Percentiles rank a stretch among this genome's conserved stretches.
Evolutionary conservation across 2,797 vertebrate species (phyloP).

Genomic region (Myotis vivesi): DNA sequence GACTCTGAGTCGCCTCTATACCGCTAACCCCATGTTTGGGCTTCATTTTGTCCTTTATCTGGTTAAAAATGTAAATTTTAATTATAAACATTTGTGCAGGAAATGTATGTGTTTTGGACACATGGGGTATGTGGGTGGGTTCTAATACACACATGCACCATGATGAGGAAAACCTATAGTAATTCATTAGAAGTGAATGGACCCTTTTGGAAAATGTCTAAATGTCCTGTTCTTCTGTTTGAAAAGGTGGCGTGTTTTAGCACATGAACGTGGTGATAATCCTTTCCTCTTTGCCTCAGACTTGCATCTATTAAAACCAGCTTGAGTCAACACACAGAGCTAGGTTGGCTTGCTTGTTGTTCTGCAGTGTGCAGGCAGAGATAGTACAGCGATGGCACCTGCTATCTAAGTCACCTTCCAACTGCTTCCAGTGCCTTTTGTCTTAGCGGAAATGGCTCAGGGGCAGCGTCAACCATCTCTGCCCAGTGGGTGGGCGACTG

Average conservation of each 20-base stretch:
- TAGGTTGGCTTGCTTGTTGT: accelerated
- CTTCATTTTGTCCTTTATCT: not conserved
- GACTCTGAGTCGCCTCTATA: not conserved
- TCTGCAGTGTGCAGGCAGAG: not conserved
- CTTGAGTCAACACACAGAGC: not conserved
- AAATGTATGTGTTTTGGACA: not conserved
- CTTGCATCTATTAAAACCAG: not conserved
- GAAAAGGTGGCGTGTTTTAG: not conserved
- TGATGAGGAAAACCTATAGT: not conserved
- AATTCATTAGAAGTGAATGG: not conserved
- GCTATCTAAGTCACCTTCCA: not conserved
- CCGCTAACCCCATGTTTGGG: not conserved
- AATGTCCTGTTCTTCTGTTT: accelerated
- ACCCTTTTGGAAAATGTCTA: not conserved
- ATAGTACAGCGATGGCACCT: accelerated
- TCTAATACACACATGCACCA: not conserved
- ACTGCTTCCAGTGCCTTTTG: not conserved
- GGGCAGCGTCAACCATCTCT: not conserved
- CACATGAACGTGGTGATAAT: accelerated
- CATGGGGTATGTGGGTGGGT: not conserved
- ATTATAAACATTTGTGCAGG: not conserved
- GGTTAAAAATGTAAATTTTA: not conserved
- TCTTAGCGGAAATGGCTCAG: not conserved
- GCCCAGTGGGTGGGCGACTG: not conserved
- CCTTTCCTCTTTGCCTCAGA: not conserved